Base-by-base conservation (phyloP, 2,797 vertebrate genomes). In the Manis javanica region DNA sequence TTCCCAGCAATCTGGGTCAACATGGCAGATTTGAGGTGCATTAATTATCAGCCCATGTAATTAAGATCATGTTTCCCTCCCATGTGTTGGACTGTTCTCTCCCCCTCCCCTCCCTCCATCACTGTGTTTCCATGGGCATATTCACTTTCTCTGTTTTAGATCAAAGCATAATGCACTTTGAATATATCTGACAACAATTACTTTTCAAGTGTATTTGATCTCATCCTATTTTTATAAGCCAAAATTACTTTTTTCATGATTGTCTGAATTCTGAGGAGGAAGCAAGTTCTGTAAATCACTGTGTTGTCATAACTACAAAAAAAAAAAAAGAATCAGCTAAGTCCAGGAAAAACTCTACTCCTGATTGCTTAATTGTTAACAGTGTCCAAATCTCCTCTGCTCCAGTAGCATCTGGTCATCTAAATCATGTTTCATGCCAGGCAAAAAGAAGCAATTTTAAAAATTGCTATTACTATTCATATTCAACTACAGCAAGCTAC, bases 121-220 rank as follows among this genome's bases (percentile, higher is more conserved):
- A 1, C n/a, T 74, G 18, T 3, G 2, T 61, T 42, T 19, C 23
- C 0, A 1, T 0, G 2, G 18, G 21, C 53, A 13, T 39, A 23
- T 64, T 93, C 34, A 16, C 4, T 23, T 72, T 74, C 57, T 88
- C 86, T 93, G 31, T 37, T 88, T 85, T 64, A 75, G 61, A 90
- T 34, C 78, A 91, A 92, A 78, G 81, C 55, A 2, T 19, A 71
- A 51, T 74, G 21, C 15, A 4, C 39, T 94, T 49, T 53, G 78
- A 78, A 29, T 84, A 12, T 77, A 72, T 81, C 66, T 94, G 93
- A 95, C 31, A 71, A 64, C n/a, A 74, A 42, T 92, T 90, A 39
- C 78, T 75, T 94, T 96, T 81, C 87, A 51, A 84, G 57, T 94
- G 72, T 34, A 87, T 82, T 66, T 81, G 63, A 69, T 86, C 79